phyloP scores from a whole-genome alignment of 2,113 vertebrate genomes.

The Stomatorhinus ivindoensis region DNA sequence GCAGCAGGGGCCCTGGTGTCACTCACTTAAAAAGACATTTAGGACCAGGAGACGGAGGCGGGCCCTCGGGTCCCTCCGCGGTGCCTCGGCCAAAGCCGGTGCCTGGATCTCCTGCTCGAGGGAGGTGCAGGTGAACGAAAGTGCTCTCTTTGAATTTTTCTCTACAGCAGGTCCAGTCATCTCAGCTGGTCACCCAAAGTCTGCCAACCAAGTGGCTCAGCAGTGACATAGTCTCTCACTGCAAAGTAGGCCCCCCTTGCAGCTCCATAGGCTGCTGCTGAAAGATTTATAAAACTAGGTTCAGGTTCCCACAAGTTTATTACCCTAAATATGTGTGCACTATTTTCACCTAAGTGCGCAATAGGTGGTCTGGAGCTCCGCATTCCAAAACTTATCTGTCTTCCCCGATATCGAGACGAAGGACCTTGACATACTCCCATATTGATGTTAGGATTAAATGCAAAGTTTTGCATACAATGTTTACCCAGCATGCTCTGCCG shows the following conservation, averaged over 20 bases:
- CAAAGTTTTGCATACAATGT: background rate
- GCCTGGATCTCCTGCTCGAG: background rate
- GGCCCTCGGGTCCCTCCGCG: background rate
- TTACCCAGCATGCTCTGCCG: slow-evolving; percentile 19
- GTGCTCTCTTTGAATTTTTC: background rate
- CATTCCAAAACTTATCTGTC: background rate
- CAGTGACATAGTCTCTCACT: background rate
- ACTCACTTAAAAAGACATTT: background rate
- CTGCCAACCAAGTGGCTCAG: background rate
- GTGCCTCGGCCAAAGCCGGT: background rate
- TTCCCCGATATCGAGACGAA: background rate
- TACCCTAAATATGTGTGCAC: background rate
- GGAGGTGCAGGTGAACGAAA: background rate
- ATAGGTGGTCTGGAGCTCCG: background rate
- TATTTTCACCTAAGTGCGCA: background rate
- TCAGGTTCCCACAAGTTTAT: background rate
- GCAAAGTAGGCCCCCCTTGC: too few species aligned
- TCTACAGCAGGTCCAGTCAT: background rate
- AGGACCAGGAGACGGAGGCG: background rate
- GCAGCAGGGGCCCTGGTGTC: background rate
- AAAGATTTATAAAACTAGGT: background rate
- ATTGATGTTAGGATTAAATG: background rate
- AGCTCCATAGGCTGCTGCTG: background rate
- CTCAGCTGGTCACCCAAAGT: background rate
- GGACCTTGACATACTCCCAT: background rate